Conservation (phyloP, 1,140 invertebrate species). For the Wiebesia pumilae region DNA sequence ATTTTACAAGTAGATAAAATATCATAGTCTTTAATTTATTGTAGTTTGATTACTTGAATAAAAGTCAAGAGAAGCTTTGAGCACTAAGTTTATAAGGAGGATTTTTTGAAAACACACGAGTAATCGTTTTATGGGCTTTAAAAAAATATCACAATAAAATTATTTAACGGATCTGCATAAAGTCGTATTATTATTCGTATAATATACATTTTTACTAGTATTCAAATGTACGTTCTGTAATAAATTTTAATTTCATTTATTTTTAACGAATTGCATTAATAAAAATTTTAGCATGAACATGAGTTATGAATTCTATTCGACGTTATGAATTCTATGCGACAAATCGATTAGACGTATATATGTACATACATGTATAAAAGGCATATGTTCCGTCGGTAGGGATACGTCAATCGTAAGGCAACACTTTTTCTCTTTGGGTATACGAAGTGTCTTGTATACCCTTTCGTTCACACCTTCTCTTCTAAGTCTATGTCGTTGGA, state of each 20-base stretch:
- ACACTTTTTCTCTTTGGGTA: conserved; percentile 4
- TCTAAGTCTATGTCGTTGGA: background rate
- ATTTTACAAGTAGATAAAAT: conserved; percentile 17
- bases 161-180: background rate
- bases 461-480: conserved; percentile 24
- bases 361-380: background rate
- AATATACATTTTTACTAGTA: conserved; percentile 12
- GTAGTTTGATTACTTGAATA: background rate
- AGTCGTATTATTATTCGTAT: background rate
- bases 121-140: background rate
- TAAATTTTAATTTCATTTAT: conserved; percentile 31
- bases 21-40: background rate
- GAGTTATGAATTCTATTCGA: too few species aligned
- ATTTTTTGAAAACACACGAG: too few species aligned
- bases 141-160: background rate
- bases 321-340: background rate
- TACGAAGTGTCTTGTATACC: background rate
- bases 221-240: background rate
- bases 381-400: background rate
- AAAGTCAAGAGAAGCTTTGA: background rate
- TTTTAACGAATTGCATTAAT: conserved; percentile 19
- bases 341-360: background rate
- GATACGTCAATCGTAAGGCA: conserved; percentile 2
- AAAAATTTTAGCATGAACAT: background rate
- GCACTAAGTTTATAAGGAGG: background rate